phyloP scores from a whole-genome alignment of 2,797 vertebrate species.

The Champsocephalus gunnari region DNA sequence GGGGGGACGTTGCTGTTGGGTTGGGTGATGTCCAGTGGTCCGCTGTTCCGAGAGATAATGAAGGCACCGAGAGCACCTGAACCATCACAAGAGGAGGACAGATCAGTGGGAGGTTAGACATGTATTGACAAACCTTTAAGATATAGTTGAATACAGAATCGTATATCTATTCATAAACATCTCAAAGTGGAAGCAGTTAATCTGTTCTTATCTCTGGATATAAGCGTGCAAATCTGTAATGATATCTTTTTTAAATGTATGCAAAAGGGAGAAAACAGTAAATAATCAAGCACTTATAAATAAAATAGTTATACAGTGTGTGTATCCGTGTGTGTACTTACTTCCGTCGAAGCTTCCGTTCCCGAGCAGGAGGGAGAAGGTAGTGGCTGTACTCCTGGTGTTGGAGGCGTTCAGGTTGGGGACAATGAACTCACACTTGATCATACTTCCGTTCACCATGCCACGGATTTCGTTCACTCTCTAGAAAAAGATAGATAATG shows the following conservation, averaged over 20 bases:
- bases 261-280: neutral
- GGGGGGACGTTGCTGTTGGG: accelerated
- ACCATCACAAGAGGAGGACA: neutral
- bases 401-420: neutral
- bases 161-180: neutral
- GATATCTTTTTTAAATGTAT: neutral
- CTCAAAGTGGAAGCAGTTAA: neutral
- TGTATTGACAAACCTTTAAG: neutral
- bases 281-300: no score
- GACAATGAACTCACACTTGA: conserved; percentile 52
- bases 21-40: accelerated
- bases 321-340: conserved; percentile 30
- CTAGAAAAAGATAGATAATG: conserved; percentile 25
- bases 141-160: neutral
- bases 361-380: neutral
- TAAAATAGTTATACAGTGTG: neutral
- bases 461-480: accelerated
- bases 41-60: accelerated
- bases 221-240: neutral
- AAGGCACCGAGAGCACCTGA: accelerated
- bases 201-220: neutral
- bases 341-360: accelerated
- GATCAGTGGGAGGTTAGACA: neutral
- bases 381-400: accelerated
- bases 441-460: accelerated